A percentile compares a stretch with the other conserved stretches of the same genome.
Conservation (phyloP, 1,140 invertebrate species). For the Whitmania pigra region DNA sequence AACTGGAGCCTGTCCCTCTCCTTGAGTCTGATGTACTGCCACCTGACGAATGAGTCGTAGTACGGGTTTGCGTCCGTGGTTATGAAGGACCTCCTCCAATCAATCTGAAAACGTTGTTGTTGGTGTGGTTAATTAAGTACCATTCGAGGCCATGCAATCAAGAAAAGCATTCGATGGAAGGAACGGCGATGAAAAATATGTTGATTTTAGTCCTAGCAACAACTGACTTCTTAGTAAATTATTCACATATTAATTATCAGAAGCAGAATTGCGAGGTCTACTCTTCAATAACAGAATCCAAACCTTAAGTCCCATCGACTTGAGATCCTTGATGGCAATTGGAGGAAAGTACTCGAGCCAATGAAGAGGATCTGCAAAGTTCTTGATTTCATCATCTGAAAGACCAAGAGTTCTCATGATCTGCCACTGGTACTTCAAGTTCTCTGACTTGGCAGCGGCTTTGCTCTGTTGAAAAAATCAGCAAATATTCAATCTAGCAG, state of each 20-base stretch:
- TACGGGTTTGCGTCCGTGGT: constrained; percentile 96
- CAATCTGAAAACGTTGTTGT: constrained; percentile 52
- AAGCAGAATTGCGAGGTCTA: background rate
- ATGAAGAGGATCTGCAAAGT: constrained; percentile 77
- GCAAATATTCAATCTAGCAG: background rate
- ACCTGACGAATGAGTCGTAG: constrained; percentile 92
- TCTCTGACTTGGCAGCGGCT: constrained; percentile 77
- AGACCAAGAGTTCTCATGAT: constrained; percentile 91
- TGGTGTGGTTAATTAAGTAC: too few species aligned
- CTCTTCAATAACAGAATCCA: background rate
- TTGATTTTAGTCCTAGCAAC: too few species aligned
- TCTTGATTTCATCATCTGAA: constrained; percentile 68
- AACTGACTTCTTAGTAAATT: too few species aligned
- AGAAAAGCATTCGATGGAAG: too few species aligned
- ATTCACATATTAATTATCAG: too few species aligned
- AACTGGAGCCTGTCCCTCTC: constrained; percentile 78
- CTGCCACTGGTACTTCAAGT: constrained; percentile 92
- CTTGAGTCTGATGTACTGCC: constrained; percentile 87
- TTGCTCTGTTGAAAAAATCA: constrained; percentile 59
- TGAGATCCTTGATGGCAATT: constrained; percentile 68
- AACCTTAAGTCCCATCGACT: constrained; percentile 74
- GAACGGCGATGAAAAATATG: too few species aligned
- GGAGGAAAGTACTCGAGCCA: constrained; percentile 89
- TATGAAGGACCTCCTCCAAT: constrained; percentile 92
- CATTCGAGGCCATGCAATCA: too few species aligned